Base-by-base conservation (phyloP, 2,797 vertebrate genomes). In the Coluber constrictor region DNA sequence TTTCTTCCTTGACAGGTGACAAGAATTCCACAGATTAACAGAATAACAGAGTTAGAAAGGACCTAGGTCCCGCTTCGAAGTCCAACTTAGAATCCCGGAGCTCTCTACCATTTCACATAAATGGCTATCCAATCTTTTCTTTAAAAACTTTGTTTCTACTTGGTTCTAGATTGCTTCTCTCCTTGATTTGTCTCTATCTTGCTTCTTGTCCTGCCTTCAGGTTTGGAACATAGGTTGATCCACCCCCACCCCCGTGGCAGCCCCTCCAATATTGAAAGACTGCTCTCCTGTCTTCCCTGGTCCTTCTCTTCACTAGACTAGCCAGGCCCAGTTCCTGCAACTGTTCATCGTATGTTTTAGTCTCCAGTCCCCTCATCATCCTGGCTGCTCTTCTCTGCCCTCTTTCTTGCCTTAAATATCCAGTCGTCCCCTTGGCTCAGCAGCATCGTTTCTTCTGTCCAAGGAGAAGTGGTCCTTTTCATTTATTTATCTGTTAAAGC, bases 341-440 rank as follows among this genome's bases (percentile, higher is more conserved):
- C 12, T 0, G 12, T n/a, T 66, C 27, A 0, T 63, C 0, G 0
- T 63, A 63, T 0, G 10, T 63, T 63, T 63, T 12, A 63, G 60
- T 3, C 10, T 63, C 60, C 61, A n/a, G 29, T 1, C 29, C 29
- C 61, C 29, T n/a, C 0, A n/a, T 15, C 61, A n/a, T 66, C 61
- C 13, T 15, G 12, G 27, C n/a, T n/a, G 61, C 29, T n/a, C 61
- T n/a, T n/a, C 27, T 13, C 61, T n/a, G 27, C 1, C 2, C 29
- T n/a, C 61, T 66, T 66, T 7, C 63, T 37, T 74, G 32, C 66
- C 32, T 37, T 74, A 74, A 37, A 20, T 16, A 74, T 18, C 3
- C 66, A 74, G n/a, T 32, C 15, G 32, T 32, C 1, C 2, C 16
- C n/a, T 32, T 74, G 66, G 32, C 7, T 37, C 66, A 74, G 66